These are phyloP conservation scores for Clunio marinus DNA, from an alignment of 2,888 invertebrate genomes.

Conservation along the genomic window DNA sequence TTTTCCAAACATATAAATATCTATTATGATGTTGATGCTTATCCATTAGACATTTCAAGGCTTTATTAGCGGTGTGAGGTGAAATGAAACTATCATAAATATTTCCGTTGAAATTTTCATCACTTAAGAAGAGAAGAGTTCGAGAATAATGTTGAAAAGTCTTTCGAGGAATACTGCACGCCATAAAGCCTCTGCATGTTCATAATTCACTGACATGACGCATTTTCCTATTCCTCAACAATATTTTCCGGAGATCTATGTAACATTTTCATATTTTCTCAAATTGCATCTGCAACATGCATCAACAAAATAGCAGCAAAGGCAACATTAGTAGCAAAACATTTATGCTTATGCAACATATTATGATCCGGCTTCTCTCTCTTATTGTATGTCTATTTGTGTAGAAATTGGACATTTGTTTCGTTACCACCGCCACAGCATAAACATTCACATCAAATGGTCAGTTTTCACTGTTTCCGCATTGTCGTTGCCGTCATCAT, in stretches of 20 bases:
- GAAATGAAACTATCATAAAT: conserved; percentile 38
- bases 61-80: too few relatives aligned
- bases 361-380: conserved; percentile 21
- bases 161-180: not conserved
- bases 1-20: conserved; percentile 21
- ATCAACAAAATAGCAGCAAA: not conserved
- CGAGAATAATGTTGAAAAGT: conserved; percentile 36
- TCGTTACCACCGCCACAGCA: conserved; percentile 11
- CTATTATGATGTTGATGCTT: conserved; percentile 34
- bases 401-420: conserved; percentile 31
- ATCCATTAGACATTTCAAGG: conserved; percentile 21
- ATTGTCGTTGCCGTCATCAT: not conserved
- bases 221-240: conserved; percentile 1
- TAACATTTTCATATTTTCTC: conserved; percentile 9
- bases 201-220: conserved; percentile 37
- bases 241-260: not conserved
- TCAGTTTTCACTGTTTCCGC: conserved; percentile 3
- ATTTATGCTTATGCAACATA: conserved; percentile 1
- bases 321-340: too few relatives aligned
- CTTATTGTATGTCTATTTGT: conserved; percentile 34
- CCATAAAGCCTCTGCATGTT: conserved; percentile 7
- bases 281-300: not conserved
- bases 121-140: too few relatives aligned
- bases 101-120: too few relatives aligned
- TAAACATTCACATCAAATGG: not conserved